Percentiles rank a stretch among this genome's conserved stretches.
Evolutionary conservation across 2,113 vertebrate species (phyloP).

Genomic region (Gila orcuttii): DNA sequence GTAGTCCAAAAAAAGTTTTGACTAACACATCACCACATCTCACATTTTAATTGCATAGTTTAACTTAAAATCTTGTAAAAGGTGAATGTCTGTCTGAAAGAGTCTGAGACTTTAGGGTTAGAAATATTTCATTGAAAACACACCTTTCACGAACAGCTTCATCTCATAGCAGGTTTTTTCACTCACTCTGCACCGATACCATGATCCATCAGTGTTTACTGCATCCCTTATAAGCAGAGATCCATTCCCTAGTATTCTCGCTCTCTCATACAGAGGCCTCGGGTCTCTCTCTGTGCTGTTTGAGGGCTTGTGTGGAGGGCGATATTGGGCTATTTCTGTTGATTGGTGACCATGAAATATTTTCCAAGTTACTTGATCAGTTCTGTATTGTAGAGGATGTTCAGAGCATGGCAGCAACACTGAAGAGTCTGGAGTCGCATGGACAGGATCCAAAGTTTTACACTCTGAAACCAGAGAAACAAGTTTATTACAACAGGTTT

Average conservation of each 20-base stretch:
- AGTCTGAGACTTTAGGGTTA: not conserved
- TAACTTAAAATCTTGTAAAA: not conserved
- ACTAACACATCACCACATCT: not conserved
- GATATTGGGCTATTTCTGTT: not conserved
- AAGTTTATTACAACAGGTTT: not conserved
- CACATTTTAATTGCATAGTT: not conserved
- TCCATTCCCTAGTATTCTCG: not conserved
- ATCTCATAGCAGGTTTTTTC: constrained; percentile 16
- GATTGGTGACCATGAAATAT: not conserved
- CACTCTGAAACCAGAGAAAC: not conserved
- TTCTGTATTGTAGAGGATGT: not conserved
- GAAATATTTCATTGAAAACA: not conserved
- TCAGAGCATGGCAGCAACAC: constrained; percentile 10
- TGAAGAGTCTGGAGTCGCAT: not conserved
- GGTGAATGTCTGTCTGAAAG: too few relatives aligned
- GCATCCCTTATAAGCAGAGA: not conserved
- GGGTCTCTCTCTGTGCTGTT: not conserved
- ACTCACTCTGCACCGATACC: constrained; percentile 26
- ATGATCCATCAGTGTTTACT: not conserved
- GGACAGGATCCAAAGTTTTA: not conserved
- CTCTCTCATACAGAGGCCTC: not conserved
- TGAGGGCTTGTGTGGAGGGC: not conserved
- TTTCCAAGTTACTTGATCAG: not conserved
- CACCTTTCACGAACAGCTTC: not conserved
- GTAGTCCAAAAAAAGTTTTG: not conserved